Percentiles rank a stretch among this genome's conserved stretches.
Evolutionary conservation across 53 echinoderm and acorn worm genomes (phyloP).

Genomic region (Apostichopus leukothele): DNA sequence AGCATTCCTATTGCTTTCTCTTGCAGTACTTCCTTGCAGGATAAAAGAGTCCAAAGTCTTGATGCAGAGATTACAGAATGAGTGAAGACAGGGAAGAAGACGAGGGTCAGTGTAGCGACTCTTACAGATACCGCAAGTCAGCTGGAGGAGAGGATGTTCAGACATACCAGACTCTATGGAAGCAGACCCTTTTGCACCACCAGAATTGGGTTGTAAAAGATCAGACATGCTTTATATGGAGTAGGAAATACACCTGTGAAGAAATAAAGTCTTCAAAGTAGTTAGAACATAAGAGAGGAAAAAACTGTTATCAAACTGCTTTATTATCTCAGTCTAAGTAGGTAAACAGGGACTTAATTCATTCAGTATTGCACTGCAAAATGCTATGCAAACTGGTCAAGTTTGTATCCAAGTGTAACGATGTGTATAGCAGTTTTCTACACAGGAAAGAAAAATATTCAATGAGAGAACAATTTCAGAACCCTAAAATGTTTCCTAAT

Average conservation of each 20-base stretch:
- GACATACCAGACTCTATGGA: neutral
- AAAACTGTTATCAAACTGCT: no score
- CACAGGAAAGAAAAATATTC: no score
- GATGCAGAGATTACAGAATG: conserved; percentile 82
- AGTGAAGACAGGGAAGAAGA: conserved; percentile 90
- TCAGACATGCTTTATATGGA: neutral
- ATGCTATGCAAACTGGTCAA: no score
- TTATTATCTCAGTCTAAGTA: no score
- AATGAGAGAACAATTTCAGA: no score
- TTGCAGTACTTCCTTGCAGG: neutral
- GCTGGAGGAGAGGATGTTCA: conserved; percentile 1
- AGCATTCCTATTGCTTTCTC: neutral
- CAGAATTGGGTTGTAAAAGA: neutral
- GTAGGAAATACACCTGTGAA: neutral
- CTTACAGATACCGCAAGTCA: conserved; percentile 77
- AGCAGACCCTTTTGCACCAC: neutral
- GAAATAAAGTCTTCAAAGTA: no score
- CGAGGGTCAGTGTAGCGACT: conserved; percentile 81
- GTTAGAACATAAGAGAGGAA: no score
- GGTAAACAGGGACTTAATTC: no score
- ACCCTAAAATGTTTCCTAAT: no score
- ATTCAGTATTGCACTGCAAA: no score
- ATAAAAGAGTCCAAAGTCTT: conserved; percentile 67
- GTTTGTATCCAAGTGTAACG: no score
- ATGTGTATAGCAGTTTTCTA: no score